These are phyloP conservation scores for Drosophila glabriapex DNA, from an alignment of 2,888 invertebrate genomes.

Conservation along the genomic window DNA sequence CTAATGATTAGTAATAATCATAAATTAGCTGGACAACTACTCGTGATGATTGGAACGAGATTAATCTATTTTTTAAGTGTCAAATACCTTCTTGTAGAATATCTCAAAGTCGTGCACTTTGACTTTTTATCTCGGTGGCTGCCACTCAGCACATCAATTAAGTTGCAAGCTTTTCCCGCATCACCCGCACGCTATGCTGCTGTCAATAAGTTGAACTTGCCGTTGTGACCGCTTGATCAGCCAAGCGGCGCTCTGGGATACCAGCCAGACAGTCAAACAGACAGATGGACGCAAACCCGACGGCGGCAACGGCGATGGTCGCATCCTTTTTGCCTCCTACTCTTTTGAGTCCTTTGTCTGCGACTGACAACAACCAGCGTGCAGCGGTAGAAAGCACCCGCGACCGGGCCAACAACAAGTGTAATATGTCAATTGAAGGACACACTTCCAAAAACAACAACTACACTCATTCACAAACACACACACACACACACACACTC, in stretches of 20 bases:
- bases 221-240: slow-evolving; percentile 57
- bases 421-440: slow-evolving; percentile 80
- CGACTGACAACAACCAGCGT: slow-evolving; percentile 22
- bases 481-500: neutral
- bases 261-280: slow-evolving; percentile 34
- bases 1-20: no score
- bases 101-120: neutral
- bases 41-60: neutral
- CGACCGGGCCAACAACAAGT: slow-evolving; percentile 65
- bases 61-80: neutral
- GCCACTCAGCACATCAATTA: slow-evolving; percentile 66
- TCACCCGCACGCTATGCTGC: slow-evolving; percentile 13
- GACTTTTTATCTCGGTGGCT: slow-evolving; percentile 1
- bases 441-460: slow-evolving; percentile 48
- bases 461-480: slow-evolving; percentile 2
- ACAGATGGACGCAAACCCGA: slow-evolving; percentile 13
- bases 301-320: slow-evolving; percentile 4
- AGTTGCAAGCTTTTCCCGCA: slow-evolving; percentile 14
- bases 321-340: slow-evolving; percentile 4
- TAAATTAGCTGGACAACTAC: neutral
- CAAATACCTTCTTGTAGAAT: neutral
- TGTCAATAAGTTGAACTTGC: slow-evolving; percentile 71
- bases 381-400: slow-evolving; percentile 53
- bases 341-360: slow-evolving; percentile 44
- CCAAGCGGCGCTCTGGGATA: slow-evolving; percentile 47